Percentiles rank a stretch among this genome's conserved stretches.
These are phyloP conservation scores for Ips nitidus DNA, from an alignment of 1,140 invertebrate genomes.

Conservation along the genomic window DNA sequence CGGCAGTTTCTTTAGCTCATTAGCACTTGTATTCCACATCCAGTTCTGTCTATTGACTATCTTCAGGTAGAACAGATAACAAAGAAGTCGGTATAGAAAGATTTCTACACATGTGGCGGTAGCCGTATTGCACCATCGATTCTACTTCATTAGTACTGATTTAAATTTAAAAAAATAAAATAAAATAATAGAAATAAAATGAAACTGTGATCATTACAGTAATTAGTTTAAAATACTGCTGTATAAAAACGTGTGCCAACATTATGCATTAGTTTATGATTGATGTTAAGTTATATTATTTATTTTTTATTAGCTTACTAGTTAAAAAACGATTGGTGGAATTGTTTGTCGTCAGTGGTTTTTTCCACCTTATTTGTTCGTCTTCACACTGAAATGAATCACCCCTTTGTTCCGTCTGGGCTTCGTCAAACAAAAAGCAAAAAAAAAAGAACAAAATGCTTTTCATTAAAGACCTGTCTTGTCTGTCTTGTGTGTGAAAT, in stretches of 20 bases:
- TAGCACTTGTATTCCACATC: constrained; percentile 8
- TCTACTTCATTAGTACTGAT: too few relatives aligned
- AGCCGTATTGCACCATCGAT: background rate
- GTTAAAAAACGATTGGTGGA: background rate
- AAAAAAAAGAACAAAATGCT: constrained; percentile 12
- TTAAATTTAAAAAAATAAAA: too few relatives aligned
- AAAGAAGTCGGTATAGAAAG: background rate
- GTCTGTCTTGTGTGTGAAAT: background rate
- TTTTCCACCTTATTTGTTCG: constrained; percentile 10
- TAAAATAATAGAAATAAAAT: too few relatives aligned
- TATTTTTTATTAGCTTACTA: too few relatives aligned
- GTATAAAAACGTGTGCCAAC: too few relatives aligned
- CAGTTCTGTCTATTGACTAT: background rate
- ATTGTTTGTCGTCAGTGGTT: background rate
- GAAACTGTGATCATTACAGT: too few relatives aligned
- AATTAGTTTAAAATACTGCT: too few relatives aligned
- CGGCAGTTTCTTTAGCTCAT: constrained; percentile 9
- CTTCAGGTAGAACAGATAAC: constrained; percentile 8
- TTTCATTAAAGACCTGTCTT: constrained; percentile 15
- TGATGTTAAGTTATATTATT: too few relatives aligned
- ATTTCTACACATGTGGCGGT: background rate
- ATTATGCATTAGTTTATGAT: too few relatives aligned
- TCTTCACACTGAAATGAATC: constrained; percentile 19
- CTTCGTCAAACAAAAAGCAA: constrained; percentile 9
- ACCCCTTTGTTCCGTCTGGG: constrained; percentile 7